Base-by-base conservation (phyloP, 2,797 vertebrate genomes). In the Myotis daubentonii region DNA sequence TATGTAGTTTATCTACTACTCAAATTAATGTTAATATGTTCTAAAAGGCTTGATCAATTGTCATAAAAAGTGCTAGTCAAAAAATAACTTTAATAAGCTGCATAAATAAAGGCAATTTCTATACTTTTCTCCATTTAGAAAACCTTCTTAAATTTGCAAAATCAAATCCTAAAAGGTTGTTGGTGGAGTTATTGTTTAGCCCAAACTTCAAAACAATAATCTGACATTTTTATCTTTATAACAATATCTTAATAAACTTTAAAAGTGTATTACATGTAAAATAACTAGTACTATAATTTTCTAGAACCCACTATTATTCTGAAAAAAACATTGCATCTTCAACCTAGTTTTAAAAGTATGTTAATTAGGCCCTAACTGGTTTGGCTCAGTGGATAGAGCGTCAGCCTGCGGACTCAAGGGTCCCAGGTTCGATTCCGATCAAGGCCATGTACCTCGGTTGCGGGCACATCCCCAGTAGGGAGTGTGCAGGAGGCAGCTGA, bases 221-320 rank as follows among this genome's bases (percentile, higher is more conserved):
- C 74, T 81, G 25, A 91, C 19, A 2, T 95, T 65, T 55, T 78
- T 86, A 68, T 71, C 65, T 82, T 44, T 55, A 8, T 85, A 71
- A 90, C 28, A 87, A 22, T 80, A 78, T 91, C 51, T 91, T 91
- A 23, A 60, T 83, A 87, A 92, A 89, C 28, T 87, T 90, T 62
- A 70, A 92, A 84, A 81, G 13, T 60, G 1, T 66, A n/a, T 72
- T 78, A 82, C 20, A 71, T 86, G 78, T 94, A 62, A 89, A 17
- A 68, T 93, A 86, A 80, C 38, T 49, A 41, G 25, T 86, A 22
- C 70, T 92, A 41, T 65, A 23, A 81, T 62, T 85, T 92, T 57
- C 76, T 93, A 28, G 87, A 91, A 79, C 75, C 65, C 44, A 97
- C 91, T 94, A 25, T 95, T 93, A 30, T 97, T 97, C 94, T 92